Evolutionary conservation across 2,113 vertebrate genomes (phyloP), one percentile per base, ranked within the genome.

Genomic region (Tychaedon coryphoeus): DNA sequence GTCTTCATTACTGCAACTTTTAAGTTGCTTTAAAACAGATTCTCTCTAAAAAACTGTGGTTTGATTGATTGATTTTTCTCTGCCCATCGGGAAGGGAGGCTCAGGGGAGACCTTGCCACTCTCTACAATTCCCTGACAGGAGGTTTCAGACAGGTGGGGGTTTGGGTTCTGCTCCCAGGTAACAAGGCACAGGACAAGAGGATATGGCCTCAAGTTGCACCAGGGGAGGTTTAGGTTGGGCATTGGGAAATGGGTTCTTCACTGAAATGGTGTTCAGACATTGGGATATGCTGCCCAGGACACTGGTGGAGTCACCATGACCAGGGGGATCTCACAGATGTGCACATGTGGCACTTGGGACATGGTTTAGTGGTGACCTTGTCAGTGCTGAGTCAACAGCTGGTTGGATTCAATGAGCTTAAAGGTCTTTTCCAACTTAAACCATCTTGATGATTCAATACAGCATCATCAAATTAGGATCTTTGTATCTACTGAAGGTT

Each of bases 281-380:
- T 7, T 67, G n/a, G 28, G 67, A 67, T 8, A 26, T 8, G n/a
- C 38, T 53, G n/a, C 29, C 45, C n/a, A 74, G 61, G 16, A 38
- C 38, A 53, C 28, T 7, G 69, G 23, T 29, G 38, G 38, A 29
- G 23, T 10, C 53, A 60, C 28, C n/a, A 22, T 4, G 13, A 31
- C 38, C 8, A 13, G 15, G 38, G 29, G 10, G 29, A 47, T 53
- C 22, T 31, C 45, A 20, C 58, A 45, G 28, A 17, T 0, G 0
- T 10, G 67, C 36, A 43, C 13, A 40, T 31, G 45, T 38, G 45
- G 38, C 19, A 60, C 28, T 3, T 14, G 69, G 61, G 38, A 29
- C 45, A 3, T 19, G 33, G 69, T 29, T 81, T 13, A 26, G 36
- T 19, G 58, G 43, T 24, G 60, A 72, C 26, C 28, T 43, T 66